Base-by-base conservation (phyloP, 2,797 vertebrate genomes). In the Harpagifer antarcticus region DNA sequence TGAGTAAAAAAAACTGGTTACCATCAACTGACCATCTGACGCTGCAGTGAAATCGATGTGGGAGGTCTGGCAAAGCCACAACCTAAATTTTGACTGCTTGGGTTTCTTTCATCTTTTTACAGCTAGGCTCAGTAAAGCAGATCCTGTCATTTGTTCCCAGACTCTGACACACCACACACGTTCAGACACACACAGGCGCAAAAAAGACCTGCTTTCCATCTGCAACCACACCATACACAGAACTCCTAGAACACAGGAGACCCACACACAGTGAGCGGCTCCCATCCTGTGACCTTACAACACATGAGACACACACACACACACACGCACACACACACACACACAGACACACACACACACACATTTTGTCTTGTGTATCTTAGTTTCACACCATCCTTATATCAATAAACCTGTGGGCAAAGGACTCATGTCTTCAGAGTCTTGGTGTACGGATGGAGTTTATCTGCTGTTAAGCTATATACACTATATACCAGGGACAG, bases 91-190 rank as follows among this genome's bases (percentile, higher is more conserved):
- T 83, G 84, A 86, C 83, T 80, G 65, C 64, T 86, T 84, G 73
- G 87, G 90, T 75, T 78, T 69, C 82, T 85, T 89, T 90, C 70
- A 89, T 90, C 80, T 87, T 81, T 89, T 89, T 86, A 85, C 89
- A 84, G 86, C 86, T 81, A 85, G 79, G 67, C 79, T 63, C 75
- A 55, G 74, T 68, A 73, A 89, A 88, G 83, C 83, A 88, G 76
- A 90, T 89, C 88, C 90, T 88, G 88, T 91, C 82, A 88, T 90
- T 91, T 89, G 85, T 88, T 87, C 75, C 85, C 85, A 86, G 89
- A 59, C 64, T 71, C 52, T 33, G 68, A 84, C 87, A 83, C 84
- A 87, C 87, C 86, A 91, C 87, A 90, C 85, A 57, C 50, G 15
- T 19, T 40, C 67, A 85, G 16, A 68, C 69, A 33, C 72, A 82